These are phyloP conservation scores for Phymastichus coffea DNA, from an alignment of 1,140 invertebrate genomes.

Conservation along the genomic window DNA sequence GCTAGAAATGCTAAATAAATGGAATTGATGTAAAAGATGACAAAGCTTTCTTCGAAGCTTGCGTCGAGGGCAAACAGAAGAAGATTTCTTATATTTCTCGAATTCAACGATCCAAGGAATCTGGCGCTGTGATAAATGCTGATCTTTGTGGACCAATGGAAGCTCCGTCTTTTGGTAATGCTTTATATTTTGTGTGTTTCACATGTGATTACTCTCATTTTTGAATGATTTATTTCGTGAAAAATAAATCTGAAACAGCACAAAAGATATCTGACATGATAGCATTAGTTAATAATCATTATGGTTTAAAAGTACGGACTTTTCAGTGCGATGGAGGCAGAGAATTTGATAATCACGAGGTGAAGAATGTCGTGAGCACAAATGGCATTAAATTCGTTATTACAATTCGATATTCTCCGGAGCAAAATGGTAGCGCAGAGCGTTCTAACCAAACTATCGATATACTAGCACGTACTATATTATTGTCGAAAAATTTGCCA, in stretches of 20 bases:
- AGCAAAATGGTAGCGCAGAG: conserved; percentile 9
- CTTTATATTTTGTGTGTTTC: conserved; percentile 3
- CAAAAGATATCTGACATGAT: too few species aligned
- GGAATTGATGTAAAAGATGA: background rate
- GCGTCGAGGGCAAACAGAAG: background rate
- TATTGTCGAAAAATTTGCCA: conserved; percentile 1
- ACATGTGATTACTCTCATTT: conserved; percentile 16
- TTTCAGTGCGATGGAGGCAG: background rate
- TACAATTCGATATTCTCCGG: background rate
- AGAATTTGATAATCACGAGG: conserved; percentile 6
- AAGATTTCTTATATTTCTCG: background rate
- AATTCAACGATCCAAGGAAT: background rate
- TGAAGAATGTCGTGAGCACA: background rate
- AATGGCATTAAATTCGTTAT: background rate
- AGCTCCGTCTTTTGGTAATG: background rate
- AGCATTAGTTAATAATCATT: conserved; percentile 4
- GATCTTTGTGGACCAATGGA: conserved; percentile 10
- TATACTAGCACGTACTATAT: background rate
- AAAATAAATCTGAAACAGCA: background rate
- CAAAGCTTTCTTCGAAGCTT: background rate
- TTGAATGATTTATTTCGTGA: conserved; percentile 8
- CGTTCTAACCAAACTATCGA: background rate
- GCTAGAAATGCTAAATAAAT: background rate
- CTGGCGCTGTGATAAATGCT: background rate
- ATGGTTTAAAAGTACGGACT: background rate